Conservation (phyloP, 2,113 vertebrate genomes). For the Hystrix brachyura region DNA sequence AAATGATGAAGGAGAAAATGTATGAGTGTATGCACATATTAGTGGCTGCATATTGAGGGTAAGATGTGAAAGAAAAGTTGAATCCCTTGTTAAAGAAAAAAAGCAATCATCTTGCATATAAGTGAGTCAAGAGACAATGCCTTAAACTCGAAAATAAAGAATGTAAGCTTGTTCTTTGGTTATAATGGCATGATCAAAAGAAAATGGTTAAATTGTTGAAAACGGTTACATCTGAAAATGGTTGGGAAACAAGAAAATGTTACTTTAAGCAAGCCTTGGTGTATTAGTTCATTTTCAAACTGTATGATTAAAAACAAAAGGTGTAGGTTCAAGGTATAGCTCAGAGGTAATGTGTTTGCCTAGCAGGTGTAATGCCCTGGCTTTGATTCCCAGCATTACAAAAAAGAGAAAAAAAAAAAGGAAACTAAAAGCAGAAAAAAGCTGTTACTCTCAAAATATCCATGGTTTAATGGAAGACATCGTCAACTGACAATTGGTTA, state of each 20-base stretch:
- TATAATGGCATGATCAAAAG: neutral
- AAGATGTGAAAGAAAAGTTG: neutral
- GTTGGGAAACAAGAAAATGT: neutral
- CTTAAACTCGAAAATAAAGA: slow-evolving; percentile 32
- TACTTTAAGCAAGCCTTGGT: neutral
- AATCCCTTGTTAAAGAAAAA: neutral
- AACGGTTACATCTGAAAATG: neutral
- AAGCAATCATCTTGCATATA: neutral
- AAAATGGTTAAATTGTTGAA: slow-evolving; percentile 30
- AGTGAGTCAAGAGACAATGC: neutral
- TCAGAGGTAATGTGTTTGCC: neutral
- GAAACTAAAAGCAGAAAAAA: neutral
- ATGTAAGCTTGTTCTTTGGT: neutral
- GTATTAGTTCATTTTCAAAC: slow-evolving; percentile 30
- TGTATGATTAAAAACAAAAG: slow-evolving; percentile 3
- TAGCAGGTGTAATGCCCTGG: neutral
- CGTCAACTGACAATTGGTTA: neutral
- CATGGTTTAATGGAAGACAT: neutral
- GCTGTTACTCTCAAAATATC: neutral
- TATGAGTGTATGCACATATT: neutral
- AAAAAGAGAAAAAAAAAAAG: neutral
- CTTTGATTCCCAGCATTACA: neutral
- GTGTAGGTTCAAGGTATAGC: neutral
- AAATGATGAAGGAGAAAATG: neutral
- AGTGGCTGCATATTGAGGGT: neutral